Evolutionary conservation across 2,113 vertebrate genomes (phyloP), one percentile per base, ranked within the genome.

Genomic region (Alethe castanea): DNA sequence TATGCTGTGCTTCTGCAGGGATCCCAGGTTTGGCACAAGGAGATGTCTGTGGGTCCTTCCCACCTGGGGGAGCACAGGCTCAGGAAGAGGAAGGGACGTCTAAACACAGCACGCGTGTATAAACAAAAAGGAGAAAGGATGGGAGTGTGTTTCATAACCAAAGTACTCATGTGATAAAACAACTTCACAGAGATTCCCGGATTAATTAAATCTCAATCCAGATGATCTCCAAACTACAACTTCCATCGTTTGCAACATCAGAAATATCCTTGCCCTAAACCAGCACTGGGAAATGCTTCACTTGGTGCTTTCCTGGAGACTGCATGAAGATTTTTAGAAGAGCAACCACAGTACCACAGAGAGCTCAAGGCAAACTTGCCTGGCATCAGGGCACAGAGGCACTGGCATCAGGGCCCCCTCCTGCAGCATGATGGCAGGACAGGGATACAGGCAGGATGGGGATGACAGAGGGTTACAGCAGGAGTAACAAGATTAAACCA

Each of bases 171-270:
- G 35, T 25, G 79, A 82, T 67, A 81, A 82, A 95, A 90, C 40
- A 91, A 83, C 90, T 83, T 84, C 64, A 88, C 28, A 18, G 76
- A 83, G 64, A 79, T 78, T 78, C 88, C 79, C 0, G 0, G 90
- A 90, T 94, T 88, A 90, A 86, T 86, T 52, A 94, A 94, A 87
- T 86, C 88, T 79, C 90, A 88, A 60, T 48, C 93, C 80, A 93
- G 91, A 93, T 92, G 82, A 96, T 93, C 82, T 71, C 42, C 79
- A 56, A 86, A 56, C 24, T 67, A 50, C 28, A 83, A 83, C 42
- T 77, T 40, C 2, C 38, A 84, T 62, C 12, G 0, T 67, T 92
- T 3, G 5, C 0, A 0, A 28, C 38, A 66, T 45, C 40, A 80
- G 73, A 88, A 94, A 72, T 40, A 81, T 57, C 80, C 86, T 71